Evolutionary conservation across 2,797 vertebrate species (phyloP).

Genomic region (Anguilla anguilla): DNA sequence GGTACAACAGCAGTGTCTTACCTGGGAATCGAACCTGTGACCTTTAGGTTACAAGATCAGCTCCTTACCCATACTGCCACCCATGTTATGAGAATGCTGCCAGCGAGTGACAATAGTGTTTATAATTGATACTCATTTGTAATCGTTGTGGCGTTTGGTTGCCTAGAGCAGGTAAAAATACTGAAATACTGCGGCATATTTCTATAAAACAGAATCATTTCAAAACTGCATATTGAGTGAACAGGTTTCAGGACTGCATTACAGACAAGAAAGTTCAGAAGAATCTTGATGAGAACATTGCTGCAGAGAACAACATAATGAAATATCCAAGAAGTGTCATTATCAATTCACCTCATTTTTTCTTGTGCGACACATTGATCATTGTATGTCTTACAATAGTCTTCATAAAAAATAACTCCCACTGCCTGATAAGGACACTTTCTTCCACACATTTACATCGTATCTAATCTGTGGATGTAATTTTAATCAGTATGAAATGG

Average conservation of each 20-base stretch:
- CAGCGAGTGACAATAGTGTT: constrained; percentile 61
- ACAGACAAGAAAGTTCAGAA: constrained; percentile 38
- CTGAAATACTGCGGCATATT: constrained; percentile 52
- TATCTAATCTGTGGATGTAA: constrained; percentile 70
- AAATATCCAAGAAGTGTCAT: constrained; percentile 43
- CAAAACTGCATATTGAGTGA: background rate
- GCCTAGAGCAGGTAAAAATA: constrained; percentile 46
- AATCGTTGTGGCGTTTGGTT: constrained; percentile 61
- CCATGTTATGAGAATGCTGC: background rate
- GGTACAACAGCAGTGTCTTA: too few relatives aligned
- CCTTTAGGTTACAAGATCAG: constrained; percentile 52
- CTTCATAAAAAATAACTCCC: constrained; percentile 55
- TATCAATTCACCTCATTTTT: constrained; percentile 51
- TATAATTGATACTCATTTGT: constrained; percentile 50
- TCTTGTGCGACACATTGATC: constrained; percentile 68
- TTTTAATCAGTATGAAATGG: constrained; percentile 70
- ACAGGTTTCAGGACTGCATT: background rate
- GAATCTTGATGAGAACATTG: constrained; percentile 27
- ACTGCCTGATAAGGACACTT: constrained; percentile 71
- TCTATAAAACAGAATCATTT: constrained; percentile 43
- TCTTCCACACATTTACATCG: constrained; percentile 62
- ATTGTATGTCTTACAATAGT: constrained; percentile 21
- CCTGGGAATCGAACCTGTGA: too few relatives aligned
- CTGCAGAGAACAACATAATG: constrained; percentile 49
- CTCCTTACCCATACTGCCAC: too few relatives aligned